These are phyloP conservation scores for Hybos culiciformis DNA, from an alignment of 2,888 invertebrate species.

Conservation along the genomic window DNA sequence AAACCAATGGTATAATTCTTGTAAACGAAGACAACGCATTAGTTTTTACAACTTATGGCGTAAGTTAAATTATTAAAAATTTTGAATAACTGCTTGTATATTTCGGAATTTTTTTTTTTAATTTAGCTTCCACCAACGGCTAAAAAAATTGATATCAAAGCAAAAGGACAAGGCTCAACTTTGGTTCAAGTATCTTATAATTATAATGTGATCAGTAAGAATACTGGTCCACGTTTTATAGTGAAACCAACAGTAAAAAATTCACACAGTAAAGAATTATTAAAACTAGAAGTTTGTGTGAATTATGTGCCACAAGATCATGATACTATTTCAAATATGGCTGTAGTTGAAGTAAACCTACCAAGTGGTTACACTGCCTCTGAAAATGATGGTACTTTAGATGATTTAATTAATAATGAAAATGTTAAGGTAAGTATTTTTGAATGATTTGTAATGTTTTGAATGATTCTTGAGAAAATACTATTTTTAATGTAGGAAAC, in stretches of 20 bases:
- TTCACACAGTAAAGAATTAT: slow-evolving; percentile 60
- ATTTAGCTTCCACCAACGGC: slow-evolving; percentile 30
- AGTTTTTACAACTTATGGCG: slow-evolving; percentile 67
- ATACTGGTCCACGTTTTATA: slow-evolving; percentile 74
- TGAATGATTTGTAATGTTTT: too few species aligned
- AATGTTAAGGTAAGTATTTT: not conserved
- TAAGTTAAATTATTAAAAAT: slow-evolving; percentile 28
- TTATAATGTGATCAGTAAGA: slow-evolving; percentile 75
- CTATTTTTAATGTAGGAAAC: too few species aligned
- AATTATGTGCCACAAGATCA: slow-evolving; percentile 39
- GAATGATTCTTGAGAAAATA: too few species aligned
- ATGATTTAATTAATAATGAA: not conserved
- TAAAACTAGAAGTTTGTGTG: slow-evolving; percentile 70
- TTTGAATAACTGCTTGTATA: not conserved
- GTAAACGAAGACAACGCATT: slow-evolving; percentile 65
- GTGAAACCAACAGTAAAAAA: slow-evolving; percentile 76
- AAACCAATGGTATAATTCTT: slow-evolving; percentile 20
- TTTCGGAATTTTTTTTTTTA: not conserved
- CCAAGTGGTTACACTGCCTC: slow-evolving; percentile 78
- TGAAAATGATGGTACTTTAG: not conserved
- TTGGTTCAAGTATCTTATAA: slow-evolving; percentile 64
- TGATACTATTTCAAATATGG: slow-evolving; percentile 56
- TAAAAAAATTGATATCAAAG: slow-evolving; percentile 55
- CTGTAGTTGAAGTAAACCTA: slow-evolving; percentile 75
- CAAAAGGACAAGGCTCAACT: slow-evolving; percentile 67